A percentile compares a stretch with the other conserved stretches of the same genome.
phyloP scores from a whole-genome alignment of 2,888 invertebrate species.

The Drosophila anomelani region DNA sequence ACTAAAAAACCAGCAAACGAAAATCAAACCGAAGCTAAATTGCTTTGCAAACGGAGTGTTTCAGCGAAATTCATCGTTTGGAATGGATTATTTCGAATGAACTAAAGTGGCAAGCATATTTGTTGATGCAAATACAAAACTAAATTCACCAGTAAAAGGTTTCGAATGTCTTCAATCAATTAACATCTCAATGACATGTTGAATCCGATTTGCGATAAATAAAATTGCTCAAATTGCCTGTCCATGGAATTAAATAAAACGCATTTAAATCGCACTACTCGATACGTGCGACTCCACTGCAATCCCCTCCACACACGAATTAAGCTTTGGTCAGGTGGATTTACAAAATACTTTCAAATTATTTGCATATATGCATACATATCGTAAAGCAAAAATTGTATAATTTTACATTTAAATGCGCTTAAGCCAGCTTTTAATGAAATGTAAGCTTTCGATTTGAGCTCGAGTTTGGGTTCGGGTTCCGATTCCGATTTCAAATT shows the following conservation, averaged over 20 bases:
- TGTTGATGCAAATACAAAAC: neutral
- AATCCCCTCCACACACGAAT: neutral
- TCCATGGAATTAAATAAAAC: constrained; percentile 31
- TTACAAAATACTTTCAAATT: constrained; percentile 66
- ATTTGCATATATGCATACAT: constrained; percentile 65
- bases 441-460: constrained; percentile 67
- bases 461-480: constrained; percentile 48
- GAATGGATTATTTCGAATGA: neutral
- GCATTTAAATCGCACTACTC: constrained; percentile 20
- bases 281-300: neutral
- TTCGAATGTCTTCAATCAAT: constrained; percentile 26
- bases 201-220: constrained; percentile 25
- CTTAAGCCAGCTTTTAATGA: constrained; percentile 71
- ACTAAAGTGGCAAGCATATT: neutral
- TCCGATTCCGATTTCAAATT: constrained; percentile 22
- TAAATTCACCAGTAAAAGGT: constrained; percentile 1
- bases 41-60: neutral
- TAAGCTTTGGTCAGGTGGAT: constrained; percentile 52
- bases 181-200: constrained; percentile 12
- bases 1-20: neutral
- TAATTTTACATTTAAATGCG: constrained; percentile 74
- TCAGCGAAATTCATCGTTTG: neutral
- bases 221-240: constrained; percentile 25
- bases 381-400: constrained; percentile 59
- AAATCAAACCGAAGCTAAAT: neutral